A percentile compares a stretch with the other conserved stretches of the same genome.
Conservation (phyloP, 2,888 invertebrate species). For the Formica aserva region DNA sequence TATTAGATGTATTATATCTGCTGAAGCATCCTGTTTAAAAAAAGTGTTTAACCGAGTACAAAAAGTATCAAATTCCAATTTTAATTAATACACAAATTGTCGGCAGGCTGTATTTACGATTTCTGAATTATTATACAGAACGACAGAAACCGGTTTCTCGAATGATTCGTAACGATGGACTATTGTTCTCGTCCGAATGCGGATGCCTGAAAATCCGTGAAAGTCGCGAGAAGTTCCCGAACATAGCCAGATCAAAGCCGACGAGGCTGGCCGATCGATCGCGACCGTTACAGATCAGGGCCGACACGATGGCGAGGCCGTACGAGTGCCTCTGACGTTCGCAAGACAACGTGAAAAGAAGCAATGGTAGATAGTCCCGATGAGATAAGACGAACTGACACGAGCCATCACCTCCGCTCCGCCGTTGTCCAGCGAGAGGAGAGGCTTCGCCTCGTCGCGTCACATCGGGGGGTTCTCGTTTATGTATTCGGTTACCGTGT, state of each 20-base stretch:
- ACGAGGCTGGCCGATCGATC: slow-evolving; percentile 67
- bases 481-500: slow-evolving; percentile 80
- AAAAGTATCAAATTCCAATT: neutral
- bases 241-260: slow-evolving; percentile 61
- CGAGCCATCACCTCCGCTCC: slow-evolving; percentile 77
- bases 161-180: slow-evolving; percentile 2
- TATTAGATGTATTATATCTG: neutral
- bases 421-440: slow-evolving; percentile 59
- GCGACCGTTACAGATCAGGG: slow-evolving; percentile 68
- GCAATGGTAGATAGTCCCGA: slow-evolving; percentile 80
- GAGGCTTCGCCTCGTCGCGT: slow-evolving; percentile 71
- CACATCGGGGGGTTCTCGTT: slow-evolving; percentile 76
- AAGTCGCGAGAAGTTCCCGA: slow-evolving; percentile 34
- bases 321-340: slow-evolving; percentile 65
- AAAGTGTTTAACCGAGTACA: neutral
- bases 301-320: slow-evolving; percentile 65
- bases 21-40: neutral
- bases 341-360: slow-evolving; percentile 77
- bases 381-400: slow-evolving; percentile 80
- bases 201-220: slow-evolving; percentile 57
- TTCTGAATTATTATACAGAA: neutral
- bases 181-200: slow-evolving; percentile 12
- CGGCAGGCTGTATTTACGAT: slow-evolving; percentile 3
- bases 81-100: neutral
- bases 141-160: slow-evolving; percentile 2